phyloP scores from a whole-genome alignment of 2,797 vertebrate species.

The Pristis pectinata region DNA sequence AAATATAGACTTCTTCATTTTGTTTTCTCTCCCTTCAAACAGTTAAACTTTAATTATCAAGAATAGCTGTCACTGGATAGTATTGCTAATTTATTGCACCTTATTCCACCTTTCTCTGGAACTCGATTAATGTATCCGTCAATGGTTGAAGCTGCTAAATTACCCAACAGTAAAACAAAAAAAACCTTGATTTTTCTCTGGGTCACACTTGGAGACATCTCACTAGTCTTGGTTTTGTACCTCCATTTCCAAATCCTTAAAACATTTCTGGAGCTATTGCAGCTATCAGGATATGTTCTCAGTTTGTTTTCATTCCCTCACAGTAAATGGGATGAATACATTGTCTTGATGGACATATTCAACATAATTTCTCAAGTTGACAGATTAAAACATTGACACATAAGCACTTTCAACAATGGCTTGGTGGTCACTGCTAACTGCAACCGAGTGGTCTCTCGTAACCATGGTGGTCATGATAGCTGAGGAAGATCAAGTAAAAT shows the following conservation, averaged over 20 bases:
- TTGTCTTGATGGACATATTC: too few species aligned
- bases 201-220: neutral
- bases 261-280: neutral
- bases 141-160: neutral
- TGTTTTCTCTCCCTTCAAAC: neutral
- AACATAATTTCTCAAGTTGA: too few species aligned
- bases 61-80: neutral
- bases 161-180: neutral
- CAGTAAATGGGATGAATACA: neutral
- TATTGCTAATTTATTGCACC: neutral
- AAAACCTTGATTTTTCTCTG: neutral
- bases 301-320: neutral
- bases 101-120: neutral
- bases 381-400: too few species aligned
- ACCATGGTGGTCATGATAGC: too few species aligned
- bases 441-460: too few species aligned
- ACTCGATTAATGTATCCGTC: neutral
- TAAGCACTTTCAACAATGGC: too few species aligned
- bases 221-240: neutral
- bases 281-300: neutral
- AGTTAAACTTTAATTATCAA: neutral
- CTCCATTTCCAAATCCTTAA: neutral
- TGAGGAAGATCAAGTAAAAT: too few species aligned
- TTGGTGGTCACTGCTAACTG: too few species aligned
- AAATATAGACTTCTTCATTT: neutral